Evolutionary conservation across 2,888 invertebrate genomes (phyloP), one percentile per base, ranked within the genome.

Genomic region (Dasypogon diadema): DNA sequence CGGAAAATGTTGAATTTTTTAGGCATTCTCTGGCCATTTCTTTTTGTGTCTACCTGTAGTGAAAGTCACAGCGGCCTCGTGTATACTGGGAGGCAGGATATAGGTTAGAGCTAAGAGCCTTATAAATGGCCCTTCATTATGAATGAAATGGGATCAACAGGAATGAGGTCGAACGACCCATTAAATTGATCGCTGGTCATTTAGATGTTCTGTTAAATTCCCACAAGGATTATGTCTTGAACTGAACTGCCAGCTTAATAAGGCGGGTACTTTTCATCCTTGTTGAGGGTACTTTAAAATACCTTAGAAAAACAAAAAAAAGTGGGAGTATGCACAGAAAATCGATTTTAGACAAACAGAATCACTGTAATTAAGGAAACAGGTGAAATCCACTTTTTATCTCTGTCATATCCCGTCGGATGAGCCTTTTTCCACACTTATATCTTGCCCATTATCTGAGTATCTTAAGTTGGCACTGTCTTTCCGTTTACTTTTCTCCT

Each of bases 291-390:
- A n/a, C 58, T 6, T 26, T 30, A 2, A 58, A 46, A 21, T 30
- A 30, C 30, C 6, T 14, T 22, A 48, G 30, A 30, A 55, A 42
- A 73, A 34, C 24, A 56, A 14, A 21, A 65, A 42, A 63, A 63
- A 37, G 6, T n/a, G 42, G 16, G 22, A 56, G 37, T 55, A 56
- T 56, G 42, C 42, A 37, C 24, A 12, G 10, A 14, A 30, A 56
- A 73, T 73, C 56, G 73, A 56, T 55, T 73, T n/a, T 73, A 30
- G 56, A 51, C 24, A 26, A 37, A 54, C 24, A 55, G 54, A 73
- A 73, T 73, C 73, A 73, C 56, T 73, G 73, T 73, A 73, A 73
- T 73, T 73, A 73, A 55, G 73, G 73, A 73, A 56, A 56, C 73
- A 55, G 73, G 56, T 72, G 73, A 56, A 73, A 54, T 73, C 42